phyloP scores from a whole-genome alignment of 1,140 invertebrate genomes.

The Dufourea novaeangliae region DNA sequence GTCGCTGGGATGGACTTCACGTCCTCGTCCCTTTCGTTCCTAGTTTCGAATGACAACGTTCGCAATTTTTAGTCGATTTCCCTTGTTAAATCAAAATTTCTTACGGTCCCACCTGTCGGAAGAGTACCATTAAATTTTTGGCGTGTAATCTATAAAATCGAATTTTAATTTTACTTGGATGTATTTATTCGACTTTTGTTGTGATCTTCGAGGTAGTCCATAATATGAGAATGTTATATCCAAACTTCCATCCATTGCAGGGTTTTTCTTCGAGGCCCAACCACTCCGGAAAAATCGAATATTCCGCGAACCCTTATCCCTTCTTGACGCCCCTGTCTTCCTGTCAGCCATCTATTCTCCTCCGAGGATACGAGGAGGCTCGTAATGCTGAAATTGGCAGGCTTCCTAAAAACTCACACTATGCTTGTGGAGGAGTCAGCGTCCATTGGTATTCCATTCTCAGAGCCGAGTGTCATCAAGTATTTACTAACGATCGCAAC shows the following conservation, averaged over 20 bases:
- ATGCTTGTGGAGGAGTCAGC: not conserved
- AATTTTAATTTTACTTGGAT: too few relatives aligned
- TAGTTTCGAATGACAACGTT: too few relatives aligned
- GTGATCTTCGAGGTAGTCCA: too few relatives aligned
- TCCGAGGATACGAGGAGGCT: conserved; percentile 29
- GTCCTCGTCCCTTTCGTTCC: too few relatives aligned
- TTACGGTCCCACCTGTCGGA: too few relatives aligned
- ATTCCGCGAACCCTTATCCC: conserved; percentile 24
- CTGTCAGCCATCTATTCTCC: conserved; percentile 9
- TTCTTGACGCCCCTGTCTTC: conserved; percentile 24
- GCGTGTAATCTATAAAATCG: too few relatives aligned
- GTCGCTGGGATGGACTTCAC: not conserved
- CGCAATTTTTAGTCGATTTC: too few relatives aligned
- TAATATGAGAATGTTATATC: too few relatives aligned
- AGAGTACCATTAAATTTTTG: too few relatives aligned
- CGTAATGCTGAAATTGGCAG: conserved; percentile 58
- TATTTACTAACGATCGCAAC: conserved; percentile 66
- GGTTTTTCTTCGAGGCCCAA: not conserved
- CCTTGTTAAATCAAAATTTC: too few relatives aligned
- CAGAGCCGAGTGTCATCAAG: conserved; percentile 47
- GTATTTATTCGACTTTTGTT: too few relatives aligned
- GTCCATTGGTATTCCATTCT: conserved; percentile 46
- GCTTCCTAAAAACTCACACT: conserved; percentile 26
- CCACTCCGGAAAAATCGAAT: conserved; percentile 47
- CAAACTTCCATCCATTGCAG: not conserved